Percentiles rank a stretch among this genome's conserved stretches.
These are phyloP conservation scores for Siderastrea radians DNA, from an alignment of 92 coral and sea anemone species.

Conservation along the genomic window DNA sequence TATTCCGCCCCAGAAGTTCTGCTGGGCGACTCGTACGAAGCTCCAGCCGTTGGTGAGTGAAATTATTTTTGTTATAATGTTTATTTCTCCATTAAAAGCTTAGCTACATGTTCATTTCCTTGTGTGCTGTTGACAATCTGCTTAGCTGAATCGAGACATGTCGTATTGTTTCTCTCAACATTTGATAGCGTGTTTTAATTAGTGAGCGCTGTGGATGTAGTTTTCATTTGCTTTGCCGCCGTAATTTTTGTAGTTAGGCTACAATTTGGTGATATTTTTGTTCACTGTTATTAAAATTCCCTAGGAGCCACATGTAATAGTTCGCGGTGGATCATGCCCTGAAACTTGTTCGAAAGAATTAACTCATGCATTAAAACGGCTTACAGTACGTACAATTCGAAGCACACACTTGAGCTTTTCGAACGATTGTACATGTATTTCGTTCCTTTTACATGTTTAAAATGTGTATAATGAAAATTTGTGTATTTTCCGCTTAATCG, in stretches of 20 bases:
- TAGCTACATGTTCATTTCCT: conserved; percentile 19
- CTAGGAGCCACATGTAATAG: background rate
- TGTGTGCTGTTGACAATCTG: background rate
- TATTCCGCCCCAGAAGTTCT: conserved; percentile 99
- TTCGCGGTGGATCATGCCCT: background rate
- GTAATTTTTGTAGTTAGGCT: background rate
- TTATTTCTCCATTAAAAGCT: background rate
- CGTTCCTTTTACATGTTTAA: background rate
- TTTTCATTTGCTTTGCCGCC: background rate
- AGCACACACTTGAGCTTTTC: background rate
- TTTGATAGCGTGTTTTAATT: background rate
- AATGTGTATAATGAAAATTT: too few relatives aligned
- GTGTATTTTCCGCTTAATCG: background rate
- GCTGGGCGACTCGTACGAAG: conserved; percentile 98
- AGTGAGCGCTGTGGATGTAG: background rate
- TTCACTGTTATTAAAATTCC: background rate
- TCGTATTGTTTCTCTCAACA: background rate
- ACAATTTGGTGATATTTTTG: background rate
- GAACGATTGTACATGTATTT: background rate
- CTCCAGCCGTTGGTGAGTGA: conserved; percentile 99
- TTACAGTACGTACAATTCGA: background rate
- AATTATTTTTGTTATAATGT: conserved; percentile 1
- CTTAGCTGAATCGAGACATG: background rate
- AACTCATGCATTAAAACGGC: background rate
- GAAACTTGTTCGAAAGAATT: background rate